These are phyloP conservation scores for Drosophila flavopinicola DNA, from an alignment of 2,888 invertebrate genomes.

Conservation along the genomic window DNA sequence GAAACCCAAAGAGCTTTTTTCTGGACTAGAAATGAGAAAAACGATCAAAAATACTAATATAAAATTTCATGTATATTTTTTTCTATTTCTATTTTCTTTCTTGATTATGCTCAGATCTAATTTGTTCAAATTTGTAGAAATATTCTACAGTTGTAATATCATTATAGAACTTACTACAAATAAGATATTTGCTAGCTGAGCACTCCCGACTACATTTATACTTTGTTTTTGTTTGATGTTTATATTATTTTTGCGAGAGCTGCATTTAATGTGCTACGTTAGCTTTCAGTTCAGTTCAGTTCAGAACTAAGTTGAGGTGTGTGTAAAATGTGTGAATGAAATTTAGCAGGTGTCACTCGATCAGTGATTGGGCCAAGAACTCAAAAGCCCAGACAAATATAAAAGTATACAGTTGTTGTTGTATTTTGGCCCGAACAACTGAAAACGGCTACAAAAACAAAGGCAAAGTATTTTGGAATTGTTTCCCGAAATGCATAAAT, in stretches of 20 bases:
- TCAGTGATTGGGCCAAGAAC: slow-evolving; percentile 8
- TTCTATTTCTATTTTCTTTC: too few species aligned
- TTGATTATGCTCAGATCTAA: too few species aligned
- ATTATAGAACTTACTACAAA: not conserved
- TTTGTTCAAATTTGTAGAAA: too few species aligned
- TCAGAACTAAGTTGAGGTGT: slow-evolving; percentile 12
- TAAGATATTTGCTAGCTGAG: slow-evolving; percentile 8
- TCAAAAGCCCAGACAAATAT: slow-evolving; percentile 10
- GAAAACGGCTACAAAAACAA: slow-evolving; percentile 9
- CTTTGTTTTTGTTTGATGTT: slow-evolving; percentile 11
- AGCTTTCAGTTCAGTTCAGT: slow-evolving; percentile 9
- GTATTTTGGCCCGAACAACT: slow-evolving; percentile 13
- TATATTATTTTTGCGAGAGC: slow-evolving; percentile 14
- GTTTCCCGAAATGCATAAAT: slow-evolving; percentile 43
- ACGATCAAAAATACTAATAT: too few species aligned
- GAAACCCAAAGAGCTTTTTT: too few species aligned
- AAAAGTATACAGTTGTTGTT: too few species aligned
- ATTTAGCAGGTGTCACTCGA: slow-evolving; percentile 67
- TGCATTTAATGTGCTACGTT: slow-evolving; percentile 36
- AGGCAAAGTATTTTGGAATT: slow-evolving; percentile 13
- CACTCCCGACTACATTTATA: not conserved
- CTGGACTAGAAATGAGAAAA: too few species aligned
- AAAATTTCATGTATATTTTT: too few species aligned
- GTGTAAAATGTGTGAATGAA: slow-evolving; percentile 63
- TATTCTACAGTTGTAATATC: too few species aligned